phyloP scores from a whole-genome alignment of 2,113 vertebrate genomes.

The Anarrhichthys ocellatus region DNA sequence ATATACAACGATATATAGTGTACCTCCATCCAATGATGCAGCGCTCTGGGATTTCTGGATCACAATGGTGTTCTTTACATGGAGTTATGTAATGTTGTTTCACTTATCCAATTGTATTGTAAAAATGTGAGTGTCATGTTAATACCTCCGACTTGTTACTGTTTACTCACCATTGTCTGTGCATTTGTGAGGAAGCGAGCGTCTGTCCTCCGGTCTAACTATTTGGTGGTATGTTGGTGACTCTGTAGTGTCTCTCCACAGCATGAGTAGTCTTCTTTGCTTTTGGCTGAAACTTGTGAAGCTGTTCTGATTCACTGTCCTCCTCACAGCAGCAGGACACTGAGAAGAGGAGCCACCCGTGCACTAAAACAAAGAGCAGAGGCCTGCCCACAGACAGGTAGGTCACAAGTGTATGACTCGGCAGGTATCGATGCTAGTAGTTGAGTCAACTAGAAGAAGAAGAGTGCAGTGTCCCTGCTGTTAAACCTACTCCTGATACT shows the following conservation, averaged over 20 bases:
- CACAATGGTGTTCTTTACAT: background rate
- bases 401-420: background rate
- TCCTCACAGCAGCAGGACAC: slow-evolving; percentile 42
- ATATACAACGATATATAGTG: background rate
- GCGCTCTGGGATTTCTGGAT: background rate
- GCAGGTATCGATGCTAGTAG: background rate
- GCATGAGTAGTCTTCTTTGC: too few species aligned
- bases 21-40: background rate
- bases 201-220: background rate
- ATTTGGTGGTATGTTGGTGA: background rate
- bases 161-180: too few species aligned
- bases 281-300: background rate
- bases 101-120: background rate
- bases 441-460: background rate
- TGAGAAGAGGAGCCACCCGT: slow-evolving; percentile 48
- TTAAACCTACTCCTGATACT: background rate
- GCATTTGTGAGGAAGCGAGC: too few species aligned
- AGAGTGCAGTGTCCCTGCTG: too few species aligned
- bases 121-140: background rate
- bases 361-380: slow-evolving; percentile 57
- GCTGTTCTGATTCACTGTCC: background rate
- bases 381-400: slow-evolving; percentile 60
- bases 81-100: background rate
- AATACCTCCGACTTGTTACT: background rate
- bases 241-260: background rate